Conservation (phyloP, 2,888 invertebrate genomes). For the Heliothis peltigera region DNA sequence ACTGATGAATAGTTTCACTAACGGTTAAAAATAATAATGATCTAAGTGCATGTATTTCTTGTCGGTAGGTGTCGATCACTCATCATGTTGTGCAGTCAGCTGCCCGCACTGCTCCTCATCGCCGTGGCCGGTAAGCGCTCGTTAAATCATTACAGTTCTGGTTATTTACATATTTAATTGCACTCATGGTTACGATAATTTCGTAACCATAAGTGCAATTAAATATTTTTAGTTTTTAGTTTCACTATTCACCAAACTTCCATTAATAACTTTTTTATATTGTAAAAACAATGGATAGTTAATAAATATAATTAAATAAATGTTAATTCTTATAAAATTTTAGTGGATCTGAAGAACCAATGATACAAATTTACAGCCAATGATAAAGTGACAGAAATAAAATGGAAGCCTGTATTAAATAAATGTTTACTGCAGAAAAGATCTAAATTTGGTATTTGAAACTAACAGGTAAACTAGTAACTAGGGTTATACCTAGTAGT, state of each 20-base stretch:
- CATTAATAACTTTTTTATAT: neutral
- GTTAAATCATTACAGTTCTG: neutral
- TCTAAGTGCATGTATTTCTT: slow-evolving; percentile 13
- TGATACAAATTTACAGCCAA: no score
- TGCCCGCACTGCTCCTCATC: slow-evolving; percentile 49
- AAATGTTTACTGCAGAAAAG: neutral
- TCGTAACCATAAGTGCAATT: no score
- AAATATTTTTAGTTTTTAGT: no score
- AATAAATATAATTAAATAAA: no score
- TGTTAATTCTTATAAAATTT: no score
- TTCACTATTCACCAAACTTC: neutral
- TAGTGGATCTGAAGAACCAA: neutral
- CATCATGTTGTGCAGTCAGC: slow-evolving; percentile 40
- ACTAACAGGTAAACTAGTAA: no score
- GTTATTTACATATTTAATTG: neutral
- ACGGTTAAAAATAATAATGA: no score
- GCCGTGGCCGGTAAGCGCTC: slow-evolving; percentile 57
- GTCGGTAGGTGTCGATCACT: slow-evolving; percentile 39
- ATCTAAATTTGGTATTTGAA: no score
- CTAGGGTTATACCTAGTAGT: neutral
- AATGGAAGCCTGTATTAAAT: neutral
- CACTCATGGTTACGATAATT: no score
- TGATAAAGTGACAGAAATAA: no score
- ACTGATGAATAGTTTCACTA: neutral
- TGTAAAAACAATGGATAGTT: neutral